Evolutionary conservation across 2,797 vertebrate genomes (phyloP).

Genomic region (Schizothorax lantsangensis): DNA sequence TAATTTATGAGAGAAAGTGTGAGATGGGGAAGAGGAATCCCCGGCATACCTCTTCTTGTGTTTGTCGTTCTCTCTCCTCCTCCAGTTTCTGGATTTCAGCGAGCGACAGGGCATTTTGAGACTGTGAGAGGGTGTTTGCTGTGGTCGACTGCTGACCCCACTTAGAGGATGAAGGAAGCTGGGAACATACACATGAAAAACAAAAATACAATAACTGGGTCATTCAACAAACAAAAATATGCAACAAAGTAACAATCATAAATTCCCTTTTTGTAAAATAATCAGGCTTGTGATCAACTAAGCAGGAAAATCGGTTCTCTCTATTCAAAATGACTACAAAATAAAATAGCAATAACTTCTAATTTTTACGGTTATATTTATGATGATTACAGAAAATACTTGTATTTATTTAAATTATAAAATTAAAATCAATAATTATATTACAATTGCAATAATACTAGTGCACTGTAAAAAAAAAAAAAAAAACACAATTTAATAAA

Average conservation of each 20-base stretch:
- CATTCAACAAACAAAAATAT: not conserved
- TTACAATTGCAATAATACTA: not conserved
- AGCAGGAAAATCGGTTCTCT: not conserved
- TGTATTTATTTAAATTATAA: not conserved
- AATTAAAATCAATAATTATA: not conserved
- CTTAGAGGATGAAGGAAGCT: slow-evolving; percentile 98
- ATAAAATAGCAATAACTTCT: not conserved
- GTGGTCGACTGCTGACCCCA: slow-evolving; percentile 95
- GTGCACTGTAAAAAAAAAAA: not conserved
- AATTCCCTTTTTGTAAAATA: not conserved
- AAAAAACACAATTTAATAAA: too few species aligned
- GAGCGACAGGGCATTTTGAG: slow-evolving; percentile 89
- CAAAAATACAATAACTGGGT: not conserved
- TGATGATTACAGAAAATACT: not conserved
- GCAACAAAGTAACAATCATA: too few species aligned
- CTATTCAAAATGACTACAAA: not conserved
- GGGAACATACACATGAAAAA: slow-evolving; percentile 13
- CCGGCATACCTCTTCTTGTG: slow-evolving; percentile 86
- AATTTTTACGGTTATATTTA: not conserved
- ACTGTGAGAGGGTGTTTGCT: slow-evolving; percentile 75
- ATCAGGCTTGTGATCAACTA: not conserved
- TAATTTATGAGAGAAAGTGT: not conserved
- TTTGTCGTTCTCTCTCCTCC: slow-evolving; percentile 91
- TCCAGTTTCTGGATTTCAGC: slow-evolving; percentile 98
- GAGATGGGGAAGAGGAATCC: not conserved